phyloP scores from a whole-genome alignment of 92 coral and sea anemone genomes.

The Epizoanthus fatuus region DNA sequence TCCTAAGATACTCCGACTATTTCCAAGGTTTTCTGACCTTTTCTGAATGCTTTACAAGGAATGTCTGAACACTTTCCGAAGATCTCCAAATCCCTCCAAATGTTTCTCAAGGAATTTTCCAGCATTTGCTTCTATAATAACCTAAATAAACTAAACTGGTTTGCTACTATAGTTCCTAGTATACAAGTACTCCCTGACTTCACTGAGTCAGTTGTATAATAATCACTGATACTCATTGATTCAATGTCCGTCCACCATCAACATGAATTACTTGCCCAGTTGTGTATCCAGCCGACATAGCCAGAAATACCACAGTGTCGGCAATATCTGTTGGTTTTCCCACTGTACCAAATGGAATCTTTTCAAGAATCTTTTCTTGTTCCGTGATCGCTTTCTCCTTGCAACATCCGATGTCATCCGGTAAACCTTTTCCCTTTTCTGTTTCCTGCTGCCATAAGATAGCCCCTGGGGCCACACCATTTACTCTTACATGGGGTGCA shows the following conservation, averaged over 20 bases:
- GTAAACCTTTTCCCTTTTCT: background rate
- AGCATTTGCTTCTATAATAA: too few relatives aligned
- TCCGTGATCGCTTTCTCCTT: background rate
- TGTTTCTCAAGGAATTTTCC: too few relatives aligned
- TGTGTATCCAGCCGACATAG: slow-evolving; percentile 48
- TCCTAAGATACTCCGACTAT: too few relatives aligned
- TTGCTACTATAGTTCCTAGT: too few relatives aligned
- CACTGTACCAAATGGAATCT: slow-evolving; percentile 62
- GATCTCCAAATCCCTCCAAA: too few relatives aligned
- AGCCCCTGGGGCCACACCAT: slow-evolving; percentile 81
- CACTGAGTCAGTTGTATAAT: too few relatives aligned
- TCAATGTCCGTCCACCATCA: slow-evolving; percentile 73
- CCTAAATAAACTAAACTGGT: too few relatives aligned
- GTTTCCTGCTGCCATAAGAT: slow-evolving; percentile 64
- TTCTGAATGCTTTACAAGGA: too few relatives aligned
- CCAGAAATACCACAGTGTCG: slow-evolving; percentile 64
- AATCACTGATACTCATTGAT: slow-evolving; percentile 32
- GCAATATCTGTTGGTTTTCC: slow-evolving; percentile 68
- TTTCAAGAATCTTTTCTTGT: slow-evolving; percentile 43
- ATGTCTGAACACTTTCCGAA: too few relatives aligned
- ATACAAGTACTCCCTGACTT: too few relatives aligned
- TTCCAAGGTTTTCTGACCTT: too few relatives aligned
- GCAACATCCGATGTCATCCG: too few relatives aligned
- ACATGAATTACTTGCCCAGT: slow-evolving; percentile 82
- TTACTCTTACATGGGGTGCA: slow-evolving; percentile 80